phyloP scores from a whole-genome alignment of 2,113 vertebrate genomes.

The Heterocephalus glaber region DNA sequence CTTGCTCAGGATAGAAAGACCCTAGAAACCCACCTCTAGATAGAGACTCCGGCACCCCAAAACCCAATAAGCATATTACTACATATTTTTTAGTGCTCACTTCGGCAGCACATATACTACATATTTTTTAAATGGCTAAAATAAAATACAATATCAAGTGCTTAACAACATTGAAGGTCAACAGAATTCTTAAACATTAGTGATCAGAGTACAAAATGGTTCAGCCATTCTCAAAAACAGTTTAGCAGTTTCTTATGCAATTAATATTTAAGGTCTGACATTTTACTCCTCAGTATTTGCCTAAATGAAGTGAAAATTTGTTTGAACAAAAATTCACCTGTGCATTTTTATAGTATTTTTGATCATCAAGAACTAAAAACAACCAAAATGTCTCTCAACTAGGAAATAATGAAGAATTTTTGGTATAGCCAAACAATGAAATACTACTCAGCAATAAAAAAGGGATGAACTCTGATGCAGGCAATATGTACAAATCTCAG shows the following conservation, averaged over 20 bases:
- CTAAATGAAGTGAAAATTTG: neutral
- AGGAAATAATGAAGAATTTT: neutral
- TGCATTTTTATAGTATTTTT: neutral
- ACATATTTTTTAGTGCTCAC: neutral
- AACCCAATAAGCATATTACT: neutral
- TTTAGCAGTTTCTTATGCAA: neutral
- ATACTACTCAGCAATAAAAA: constrained; percentile 4
- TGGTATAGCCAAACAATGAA: neutral
- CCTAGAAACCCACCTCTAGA: neutral
- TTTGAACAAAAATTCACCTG: neutral
- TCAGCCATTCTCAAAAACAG: neutral
- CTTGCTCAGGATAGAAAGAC: neutral
- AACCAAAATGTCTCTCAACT: neutral
- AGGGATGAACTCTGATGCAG: neutral
- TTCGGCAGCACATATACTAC: too few species aligned
- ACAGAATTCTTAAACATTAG: neutral
- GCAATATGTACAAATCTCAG: neutral
- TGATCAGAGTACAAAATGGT: neutral
- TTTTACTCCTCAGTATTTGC: neutral
- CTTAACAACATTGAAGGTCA: neutral
- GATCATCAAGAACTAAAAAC: neutral
- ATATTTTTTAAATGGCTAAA: neutral
- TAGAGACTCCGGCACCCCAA: neutral
- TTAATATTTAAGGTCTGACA: neutral
- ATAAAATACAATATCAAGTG: neutral